Conservation (phyloP, 2,797 vertebrate species). For the Rhinatrema bivittatum region DNA sequence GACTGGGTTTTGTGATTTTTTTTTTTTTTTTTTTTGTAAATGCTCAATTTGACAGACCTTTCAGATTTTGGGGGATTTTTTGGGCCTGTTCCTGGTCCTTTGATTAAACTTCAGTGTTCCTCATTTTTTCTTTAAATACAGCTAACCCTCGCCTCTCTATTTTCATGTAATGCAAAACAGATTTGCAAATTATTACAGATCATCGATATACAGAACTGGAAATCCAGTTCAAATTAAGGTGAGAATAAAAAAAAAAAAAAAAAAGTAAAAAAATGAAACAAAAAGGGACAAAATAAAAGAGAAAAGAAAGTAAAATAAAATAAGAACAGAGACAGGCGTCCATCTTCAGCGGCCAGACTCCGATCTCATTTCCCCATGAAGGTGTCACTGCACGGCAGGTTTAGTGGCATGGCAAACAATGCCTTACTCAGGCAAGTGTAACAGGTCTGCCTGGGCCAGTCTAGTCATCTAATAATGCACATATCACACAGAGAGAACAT, state of each 20-base stretch:
- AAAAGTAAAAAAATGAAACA: conserved; percentile 40
- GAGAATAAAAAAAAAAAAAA: conserved; percentile 69
- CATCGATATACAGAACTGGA: conserved; percentile 57
- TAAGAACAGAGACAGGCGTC: conserved; percentile 96
- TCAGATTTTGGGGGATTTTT: too few relatives aligned
- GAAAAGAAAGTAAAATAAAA: conserved; percentile 59
- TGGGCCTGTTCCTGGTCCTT: too few relatives aligned
- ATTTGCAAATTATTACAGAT: too few relatives aligned
- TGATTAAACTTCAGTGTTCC: too few relatives aligned
- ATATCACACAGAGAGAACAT: conserved; percentile 99
- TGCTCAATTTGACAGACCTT: too few relatives aligned
- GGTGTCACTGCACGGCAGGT: conserved; percentile 94
- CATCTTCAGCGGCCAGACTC: conserved; percentile 96
- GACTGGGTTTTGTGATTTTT: too few relatives aligned
- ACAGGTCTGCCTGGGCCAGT: conserved; percentile 96
- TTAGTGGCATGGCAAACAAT: conserved; percentile 99
- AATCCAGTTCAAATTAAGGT: conserved; percentile 56
- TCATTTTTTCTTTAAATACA: too few relatives aligned
- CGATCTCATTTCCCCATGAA: conserved; percentile 96
- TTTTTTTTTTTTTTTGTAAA: too few relatives aligned
- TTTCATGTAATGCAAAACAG: too few relatives aligned
- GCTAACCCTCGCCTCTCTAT: too few relatives aligned
- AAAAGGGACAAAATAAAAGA: conserved; percentile 49
- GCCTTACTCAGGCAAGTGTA: conserved; percentile 99
- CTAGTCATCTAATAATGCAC: conserved; percentile 99